These are phyloP conservation scores for Xylophagus ater DNA, from an alignment of 2,888 invertebrate genomes.

Conservation along the genomic window DNA sequence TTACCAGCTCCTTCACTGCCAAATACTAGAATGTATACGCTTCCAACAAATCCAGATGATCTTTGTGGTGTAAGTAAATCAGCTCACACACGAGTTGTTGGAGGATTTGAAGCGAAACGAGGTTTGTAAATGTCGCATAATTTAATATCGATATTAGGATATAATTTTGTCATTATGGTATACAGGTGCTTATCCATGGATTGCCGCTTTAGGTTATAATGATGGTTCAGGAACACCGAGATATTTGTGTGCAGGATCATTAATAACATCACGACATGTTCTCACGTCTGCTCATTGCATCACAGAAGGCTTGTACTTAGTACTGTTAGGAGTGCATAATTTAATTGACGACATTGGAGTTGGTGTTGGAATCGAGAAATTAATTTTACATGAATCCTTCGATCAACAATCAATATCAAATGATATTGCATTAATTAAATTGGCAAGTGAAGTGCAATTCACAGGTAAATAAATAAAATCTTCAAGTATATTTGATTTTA, in stretches of 20 bases:
- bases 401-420: conserved; percentile 50
- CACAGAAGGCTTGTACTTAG: conserved; percentile 38
- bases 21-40: conserved; percentile 1
- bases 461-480: conserved; percentile 26
- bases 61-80: conserved; percentile 45
- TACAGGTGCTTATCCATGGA: conserved; percentile 67
- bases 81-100: conserved; percentile 46
- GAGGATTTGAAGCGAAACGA: conserved; percentile 31
- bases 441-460: conserved; percentile 34
- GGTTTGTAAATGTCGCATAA: conserved; percentile 23
- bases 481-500: no score
- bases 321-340: conserved; percentile 69
- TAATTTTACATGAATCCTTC: conserved; percentile 58
- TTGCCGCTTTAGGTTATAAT: conserved; percentile 65
- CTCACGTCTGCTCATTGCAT: conserved; percentile 55
- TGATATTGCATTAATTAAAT: conserved; percentile 67
- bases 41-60: conserved; percentile 11
- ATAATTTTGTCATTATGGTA: no score
- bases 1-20: no score
- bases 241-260: conserved; percentile 65
- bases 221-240: conserved; percentile 38
- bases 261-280: conserved; percentile 54
- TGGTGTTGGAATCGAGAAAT: conserved; percentile 50
- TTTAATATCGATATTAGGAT: neutral
- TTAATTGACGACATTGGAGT: conserved; percentile 44